A percentile compares a stretch with the other conserved stretches of the same genome.
These are phyloP conservation scores for Torymus aiolomorphi DNA, from an alignment of 2,888 invertebrate genomes.

Conservation along the genomic window DNA sequence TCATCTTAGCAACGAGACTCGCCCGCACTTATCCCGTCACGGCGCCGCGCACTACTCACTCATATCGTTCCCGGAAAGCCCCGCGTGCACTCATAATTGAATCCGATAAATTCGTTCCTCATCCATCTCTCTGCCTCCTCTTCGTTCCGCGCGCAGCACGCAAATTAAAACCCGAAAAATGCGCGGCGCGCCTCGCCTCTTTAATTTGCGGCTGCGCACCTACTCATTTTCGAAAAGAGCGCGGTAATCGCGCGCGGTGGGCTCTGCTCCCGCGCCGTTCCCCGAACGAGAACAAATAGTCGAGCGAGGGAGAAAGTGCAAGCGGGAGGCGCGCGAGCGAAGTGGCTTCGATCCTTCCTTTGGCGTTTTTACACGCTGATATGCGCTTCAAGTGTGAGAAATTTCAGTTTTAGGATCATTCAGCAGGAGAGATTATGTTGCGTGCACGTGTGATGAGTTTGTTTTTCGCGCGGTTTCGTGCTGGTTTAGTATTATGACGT, in stretches of 20 bases:
- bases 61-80: constrained; percentile 29
- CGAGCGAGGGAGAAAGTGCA: constrained; percentile 15
- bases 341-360: neutral
- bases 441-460: too few relatives aligned
- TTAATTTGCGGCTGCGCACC: constrained; percentile 53
- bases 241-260: constrained; percentile 6
- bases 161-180: constrained; percentile 44
- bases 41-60: too few relatives aligned
- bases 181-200: constrained; percentile 37
- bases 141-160: neutral
- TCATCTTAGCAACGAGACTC: too few relatives aligned
- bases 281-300: constrained; percentile 50
- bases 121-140: neutral
- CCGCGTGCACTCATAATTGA: constrained; percentile 34
- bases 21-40: too few relatives aligned
- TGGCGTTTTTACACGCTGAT: too few relatives aligned
- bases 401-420: too few relatives aligned
- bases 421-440: too few relatives aligned
- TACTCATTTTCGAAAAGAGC: constrained; percentile 44
- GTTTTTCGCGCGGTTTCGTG: too few relatives aligned
- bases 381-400: too few relatives aligned
- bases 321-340: neutral
- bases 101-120: constrained; percentile 51
- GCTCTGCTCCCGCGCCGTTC: constrained; percentile 9
- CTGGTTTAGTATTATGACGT: too few relatives aligned